phyloP scores from a whole-genome alignment of 2,797 vertebrate genomes.

The Silurus aristotelis region DNA sequence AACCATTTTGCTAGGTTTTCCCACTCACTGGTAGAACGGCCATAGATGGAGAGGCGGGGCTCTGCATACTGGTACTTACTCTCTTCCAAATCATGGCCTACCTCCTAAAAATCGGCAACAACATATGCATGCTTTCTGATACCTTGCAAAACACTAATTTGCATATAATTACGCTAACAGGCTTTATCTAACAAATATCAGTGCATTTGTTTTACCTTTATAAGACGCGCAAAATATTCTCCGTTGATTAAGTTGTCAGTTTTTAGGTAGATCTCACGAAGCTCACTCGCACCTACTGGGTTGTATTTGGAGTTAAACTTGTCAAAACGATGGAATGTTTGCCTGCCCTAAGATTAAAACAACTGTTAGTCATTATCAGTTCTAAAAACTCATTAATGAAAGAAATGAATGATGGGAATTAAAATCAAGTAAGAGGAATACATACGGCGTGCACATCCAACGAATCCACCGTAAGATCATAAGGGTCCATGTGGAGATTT shows the following conservation, averaged over 20 bases:
- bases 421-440: neutral
- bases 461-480: slow-evolving; percentile 94
- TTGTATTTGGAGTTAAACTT: slow-evolving; percentile 99
- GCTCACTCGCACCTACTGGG: slow-evolving; percentile 93
- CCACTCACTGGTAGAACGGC: slow-evolving; percentile 88
- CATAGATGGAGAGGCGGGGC: slow-evolving; percentile 93
- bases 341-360: slow-evolving; percentile 80
- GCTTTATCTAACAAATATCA: neutral
- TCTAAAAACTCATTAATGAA: neutral
- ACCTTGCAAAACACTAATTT: too few species aligned
- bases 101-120: slow-evolving; percentile 77
- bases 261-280: slow-evolving; percentile 93
- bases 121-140: neutral
- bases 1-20: slow-evolving; percentile 87
- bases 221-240: slow-evolving; percentile 94
- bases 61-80: slow-evolving; percentile 96
- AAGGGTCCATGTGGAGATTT: slow-evolving; percentile 89
- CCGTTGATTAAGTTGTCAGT: slow-evolving; percentile 91
- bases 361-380: neutral
- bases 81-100: slow-evolving; percentile 87
- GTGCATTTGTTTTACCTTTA: slow-evolving; percentile 79
- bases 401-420: neutral
- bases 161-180: neutral
- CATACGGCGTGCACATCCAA: slow-evolving; percentile 96
- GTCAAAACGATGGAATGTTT: slow-evolving; percentile 97